Evolutionary conservation across 2,113 vertebrate genomes (phyloP), one percentile per base, ranked within the genome.

Genomic region (Tychaedon coryphoeus): DNA sequence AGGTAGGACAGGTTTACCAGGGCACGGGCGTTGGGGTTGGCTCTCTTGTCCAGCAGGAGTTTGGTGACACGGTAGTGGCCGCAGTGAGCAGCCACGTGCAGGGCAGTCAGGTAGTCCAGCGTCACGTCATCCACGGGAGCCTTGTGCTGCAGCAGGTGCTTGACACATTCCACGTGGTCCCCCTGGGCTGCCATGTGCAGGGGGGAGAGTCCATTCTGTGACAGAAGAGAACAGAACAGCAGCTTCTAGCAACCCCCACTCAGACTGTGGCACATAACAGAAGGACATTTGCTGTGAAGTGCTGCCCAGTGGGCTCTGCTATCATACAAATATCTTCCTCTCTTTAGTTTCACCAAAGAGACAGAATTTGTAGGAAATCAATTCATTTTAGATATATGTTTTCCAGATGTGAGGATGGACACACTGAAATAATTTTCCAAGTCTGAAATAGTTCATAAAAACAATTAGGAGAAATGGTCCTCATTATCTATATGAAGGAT

Each of bases 111-210:
- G 98, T 99, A 99, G 96, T 99, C 99, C 96, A 99, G 64, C 0
- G 99, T 99, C 91, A 99, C 99, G 0, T 99, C 99, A 20, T 99
- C 99, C 14, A 99, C 99, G 0, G 99, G 99, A 5, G 99, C 99
- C 96, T 99, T 99, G 97, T 99, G 99, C 94, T 99, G 99, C 47
- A 99, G 96, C 5, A 99, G 98, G 95, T 99, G 99, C 88, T 99
- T 99, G 81, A 99, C 99, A 24, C 99, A 99, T 43, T 99, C 99
- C 23, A 99, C 98, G 2, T 99, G 99, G 97, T 99, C 99, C 23
- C 99, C 99, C 79, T 99, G 99, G 3, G 99, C 99, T 0, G 99
- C 99, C 99, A 99, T 99, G 97, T 99, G 99, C 16, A 99, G 99
- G 0, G 99, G 99, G 60, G 99, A 99, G 54, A 99, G 98, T 14